Evolutionary conservation across 2,797 vertebrate species (phyloP).

Genomic region (Salarias fasciatus): DNA sequence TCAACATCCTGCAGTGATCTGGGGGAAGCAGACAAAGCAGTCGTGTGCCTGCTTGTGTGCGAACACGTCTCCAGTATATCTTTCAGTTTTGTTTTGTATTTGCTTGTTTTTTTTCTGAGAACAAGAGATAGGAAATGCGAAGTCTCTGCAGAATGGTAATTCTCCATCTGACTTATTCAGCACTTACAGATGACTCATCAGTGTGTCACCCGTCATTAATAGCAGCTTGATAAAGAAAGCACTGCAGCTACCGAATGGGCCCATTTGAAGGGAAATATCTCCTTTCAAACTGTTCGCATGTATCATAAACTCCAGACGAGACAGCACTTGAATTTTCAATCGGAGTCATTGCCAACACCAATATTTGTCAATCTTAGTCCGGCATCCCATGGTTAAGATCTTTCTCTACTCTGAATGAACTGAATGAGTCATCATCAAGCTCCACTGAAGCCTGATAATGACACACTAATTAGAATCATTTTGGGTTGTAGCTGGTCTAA

Average conservation of each 20-base stretch:
- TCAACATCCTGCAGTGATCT: conserved; percentile 30
- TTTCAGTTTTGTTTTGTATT: not conserved
- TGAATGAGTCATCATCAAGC: no score
- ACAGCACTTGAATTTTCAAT: not conserved
- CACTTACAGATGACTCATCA: conserved; percentile 17
- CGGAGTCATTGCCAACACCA: not conserved
- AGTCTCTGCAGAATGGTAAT: conserved; percentile 9
- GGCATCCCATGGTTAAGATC: no score
- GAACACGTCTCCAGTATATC: not conserved
- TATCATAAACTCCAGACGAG: not conserved
- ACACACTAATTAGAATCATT: no score
- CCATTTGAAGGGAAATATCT: not conserved
- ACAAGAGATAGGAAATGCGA: conserved; percentile 9
- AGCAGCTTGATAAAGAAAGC: not conserved
- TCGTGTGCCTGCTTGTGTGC: not conserved
- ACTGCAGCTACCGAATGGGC: not conserved
- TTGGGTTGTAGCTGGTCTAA: no score
- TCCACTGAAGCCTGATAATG: no score
- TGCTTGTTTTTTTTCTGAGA: conserved; percentile 11
- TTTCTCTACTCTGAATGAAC: no score
- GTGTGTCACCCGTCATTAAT: not conserved
- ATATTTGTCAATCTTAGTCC: no score
- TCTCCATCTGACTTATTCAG: conserved; percentile 6
- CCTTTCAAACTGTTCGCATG: not conserved
- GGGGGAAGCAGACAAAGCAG: conserved; percentile 9